These are phyloP conservation scores for Columbina picui DNA, from an alignment of 2,113 vertebrate species.

Conservation along the genomic window DNA sequence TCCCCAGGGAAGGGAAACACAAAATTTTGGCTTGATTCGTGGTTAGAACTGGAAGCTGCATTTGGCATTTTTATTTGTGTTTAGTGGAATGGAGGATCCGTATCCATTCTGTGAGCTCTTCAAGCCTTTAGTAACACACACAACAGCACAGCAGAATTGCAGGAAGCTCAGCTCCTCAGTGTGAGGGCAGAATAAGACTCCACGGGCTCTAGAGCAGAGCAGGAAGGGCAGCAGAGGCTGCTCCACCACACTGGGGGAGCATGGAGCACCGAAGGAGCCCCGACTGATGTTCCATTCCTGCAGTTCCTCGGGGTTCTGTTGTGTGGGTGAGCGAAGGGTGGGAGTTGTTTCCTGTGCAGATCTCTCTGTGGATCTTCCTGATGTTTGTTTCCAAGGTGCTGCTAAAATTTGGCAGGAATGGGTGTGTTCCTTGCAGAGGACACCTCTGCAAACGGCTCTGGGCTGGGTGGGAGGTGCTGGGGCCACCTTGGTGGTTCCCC, in stretches of 20 bases:
- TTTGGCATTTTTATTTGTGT: too few species aligned
- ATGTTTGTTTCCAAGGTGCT: too few species aligned
- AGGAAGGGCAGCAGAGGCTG: background rate
- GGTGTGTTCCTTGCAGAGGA: background rate
- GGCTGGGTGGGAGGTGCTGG: accelerated
- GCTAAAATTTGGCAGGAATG: background rate
- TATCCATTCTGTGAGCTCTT: too few species aligned
- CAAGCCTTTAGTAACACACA: accelerated
- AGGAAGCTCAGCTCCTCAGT: accelerated
- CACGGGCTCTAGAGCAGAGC: background rate
- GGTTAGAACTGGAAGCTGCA: accelerated
- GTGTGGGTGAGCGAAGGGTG: accelerated
- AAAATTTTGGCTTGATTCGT: accelerated
- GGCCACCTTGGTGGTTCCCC: background rate
- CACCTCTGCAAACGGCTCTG: background rate
- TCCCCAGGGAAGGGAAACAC: background rate
- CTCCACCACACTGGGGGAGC: accelerated
- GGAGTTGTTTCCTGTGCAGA: accelerated
- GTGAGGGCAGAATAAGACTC: background rate
- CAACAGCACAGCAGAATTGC: accelerated
- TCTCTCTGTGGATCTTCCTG: background rate
- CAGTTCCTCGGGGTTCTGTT: background rate
- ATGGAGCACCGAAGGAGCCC: accelerated
- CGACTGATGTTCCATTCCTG: accelerated
- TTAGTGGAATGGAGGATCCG: accelerated